Base-by-base conservation (phyloP, 2,888 invertebrate species). In the Sphaerophoria rueppellii region DNA sequence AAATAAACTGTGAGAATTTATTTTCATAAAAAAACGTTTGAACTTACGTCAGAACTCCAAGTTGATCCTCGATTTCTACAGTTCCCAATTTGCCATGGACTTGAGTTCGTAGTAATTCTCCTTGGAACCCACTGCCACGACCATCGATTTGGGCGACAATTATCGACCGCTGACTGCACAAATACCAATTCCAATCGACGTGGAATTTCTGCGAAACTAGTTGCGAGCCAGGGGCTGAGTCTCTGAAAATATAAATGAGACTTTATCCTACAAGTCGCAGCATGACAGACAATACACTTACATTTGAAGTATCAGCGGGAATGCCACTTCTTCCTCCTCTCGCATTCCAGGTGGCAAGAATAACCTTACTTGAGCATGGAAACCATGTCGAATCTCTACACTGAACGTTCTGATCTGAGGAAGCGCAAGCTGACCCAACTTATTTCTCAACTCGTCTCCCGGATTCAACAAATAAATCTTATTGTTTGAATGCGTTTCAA, bases 91-190 rank as follows among this genome's bases (percentile, higher is more conserved):
- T 94, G 85, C 95, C 94, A 89, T 96, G 96, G 35, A 97, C 93
- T 90, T 95, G 95, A 11, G 95, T 94, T 87, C 95, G 92, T 85
- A 95, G 91, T 69, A 94, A 93, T 89, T 96, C 96, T 0, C 98
- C 98, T 91, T 97, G 95, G 87, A 94, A 96, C 0, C 96, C 96
- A 2, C 97, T 95, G 6, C 98, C 98, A 46, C 98, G 93, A 0
- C 96, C 98, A 92, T 98, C 98, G 70, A 98, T 96, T 90, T 96
- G 95, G 0, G 96, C 98, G 40, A 97, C 96, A 86, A 98, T 95
- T 89, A 96, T 96, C 90, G 96, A 96, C 87, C 96, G 94, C 14
- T 95, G 95, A 67, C 96, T 95, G 4, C 96, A 94, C 71, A 98
- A 92, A 91, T 97, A 98, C 93, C 96, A 96, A 69, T 96, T 95